phyloP scores from a whole-genome alignment of 2,113 vertebrate species.

The Peucedramus taeniatus region DNA sequence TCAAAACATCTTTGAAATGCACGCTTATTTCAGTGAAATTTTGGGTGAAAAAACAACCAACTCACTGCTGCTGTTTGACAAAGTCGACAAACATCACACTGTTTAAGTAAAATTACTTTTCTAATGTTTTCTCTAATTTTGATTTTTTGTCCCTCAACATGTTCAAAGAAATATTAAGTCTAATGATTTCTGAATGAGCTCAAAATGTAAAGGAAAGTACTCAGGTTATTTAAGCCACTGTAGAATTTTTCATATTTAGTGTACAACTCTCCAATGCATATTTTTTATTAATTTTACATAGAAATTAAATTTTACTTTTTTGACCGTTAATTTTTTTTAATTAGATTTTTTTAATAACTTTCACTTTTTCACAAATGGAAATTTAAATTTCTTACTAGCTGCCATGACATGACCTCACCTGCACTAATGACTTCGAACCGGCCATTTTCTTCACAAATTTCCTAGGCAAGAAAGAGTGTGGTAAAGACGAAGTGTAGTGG shows the following conservation, averaged over 20 bases:
- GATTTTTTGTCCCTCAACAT: not conserved
- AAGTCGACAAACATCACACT: not conserved
- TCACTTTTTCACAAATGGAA: not conserved
- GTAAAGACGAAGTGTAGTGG: not conserved
- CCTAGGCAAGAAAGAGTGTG: not conserved
- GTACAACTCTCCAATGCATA: not conserved
- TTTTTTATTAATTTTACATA: not conserved
- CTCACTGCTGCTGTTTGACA: not conserved
- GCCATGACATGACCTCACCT: not conserved
- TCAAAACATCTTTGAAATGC: not conserved
- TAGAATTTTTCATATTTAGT: not conserved
- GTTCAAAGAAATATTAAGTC: not conserved
- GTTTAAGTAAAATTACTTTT: not conserved
- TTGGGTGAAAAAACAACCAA: not conserved
- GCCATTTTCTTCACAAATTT: not conserved
- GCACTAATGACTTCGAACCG: not conserved
- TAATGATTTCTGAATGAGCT: not conserved
- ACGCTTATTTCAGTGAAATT: not conserved
- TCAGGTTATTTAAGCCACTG: not conserved
- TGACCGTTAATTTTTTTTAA: not conserved
- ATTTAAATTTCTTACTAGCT: not conserved
- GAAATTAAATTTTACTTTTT: not conserved
- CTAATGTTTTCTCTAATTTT: not conserved
- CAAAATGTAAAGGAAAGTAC: not conserved
- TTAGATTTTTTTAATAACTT: not conserved